Base-by-base conservation (phyloP, 2,888 invertebrate genomes). In the Dryobota labecula region DNA sequence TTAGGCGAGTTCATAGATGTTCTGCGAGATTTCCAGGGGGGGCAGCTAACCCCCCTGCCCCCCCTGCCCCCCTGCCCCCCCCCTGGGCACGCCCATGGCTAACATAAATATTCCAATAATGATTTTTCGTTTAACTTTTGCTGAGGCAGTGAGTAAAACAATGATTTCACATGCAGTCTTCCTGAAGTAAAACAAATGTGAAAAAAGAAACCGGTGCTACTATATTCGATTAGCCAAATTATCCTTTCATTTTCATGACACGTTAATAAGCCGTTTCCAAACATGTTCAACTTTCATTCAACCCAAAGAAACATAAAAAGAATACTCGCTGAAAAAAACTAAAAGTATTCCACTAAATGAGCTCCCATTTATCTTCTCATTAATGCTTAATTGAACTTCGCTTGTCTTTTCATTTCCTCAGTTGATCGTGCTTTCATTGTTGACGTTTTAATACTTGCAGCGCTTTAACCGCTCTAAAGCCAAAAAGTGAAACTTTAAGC, bases 381-480 rank as follows among this genome's bases (percentile, higher is more conserved):
- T 70, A 83, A 64, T 70, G 43, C 57, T 67, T 81, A 69, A 79
- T 83, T 83, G 71, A 68, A 64, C 45, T 61, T 61, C 38, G 66
- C 76, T 79, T 75, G 80, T 80, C 68, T 83, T 71, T 76, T 69
- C 70, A 83, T 75, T 83, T 69, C 69, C 80, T 30, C 45, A 33
- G 51, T 66, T 53, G 66, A 75, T 69, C 70, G 63, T 53, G 54
- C 64, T 49, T 72, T 58, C 61, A 53, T 63, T 71, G 51, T 54
- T 71, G 70, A 64, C 60, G 66, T 49, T 83, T 81, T 79, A 78
- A 75, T 83, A 57, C 68, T 58, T n/a, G 58, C 60, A 61, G n/a
- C 51, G 30, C 51, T 61, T 33, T 69, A 78, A 82, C 73, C 54
- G 54, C 30, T 73, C 15, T 53, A 47, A 63, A 72, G 36, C 53